Conservation (phyloP, 1,140 invertebrate species). For the Trichonephila clavata region DNA sequence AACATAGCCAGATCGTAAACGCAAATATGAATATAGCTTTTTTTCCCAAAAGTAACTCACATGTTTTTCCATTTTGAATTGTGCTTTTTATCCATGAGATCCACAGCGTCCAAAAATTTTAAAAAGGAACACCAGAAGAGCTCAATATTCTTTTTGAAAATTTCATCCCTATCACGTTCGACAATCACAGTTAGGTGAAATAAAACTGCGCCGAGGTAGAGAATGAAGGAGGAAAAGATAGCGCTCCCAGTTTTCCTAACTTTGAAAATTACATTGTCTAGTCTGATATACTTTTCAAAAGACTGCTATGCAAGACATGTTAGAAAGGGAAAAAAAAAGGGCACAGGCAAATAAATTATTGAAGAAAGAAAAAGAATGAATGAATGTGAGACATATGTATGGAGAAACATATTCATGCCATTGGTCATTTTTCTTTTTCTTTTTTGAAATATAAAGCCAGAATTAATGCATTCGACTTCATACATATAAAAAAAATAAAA, state of each 20-base stretch:
- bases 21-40: too few species aligned
- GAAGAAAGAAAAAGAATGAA: neutral
- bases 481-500: neutral
- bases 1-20: too few species aligned
- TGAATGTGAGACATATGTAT: neutral
- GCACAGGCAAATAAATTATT: slow-evolving; percentile 21
- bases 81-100: too few species aligned
- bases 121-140: too few species aligned
- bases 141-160: neutral
- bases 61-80: too few species aligned
- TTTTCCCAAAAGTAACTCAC: too few species aligned
- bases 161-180: slow-evolving; percentile 56
- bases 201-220: neutral
- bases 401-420: slow-evolving; percentile 15
- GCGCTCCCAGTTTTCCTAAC: slow-evolving; percentile 49
- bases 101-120: too few species aligned
- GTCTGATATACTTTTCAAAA: slow-evolving; percentile 37
- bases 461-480: neutral
- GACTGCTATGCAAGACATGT: neutral
- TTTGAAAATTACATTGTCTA: slow-evolving; percentile 69
- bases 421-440: neutral
- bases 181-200: slow-evolving; percentile 62
- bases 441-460: neutral
- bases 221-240: slow-evolving; percentile 30
- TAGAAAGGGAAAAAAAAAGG: neutral